These are phyloP conservation scores for Emmelina monodactyla DNA, from an alignment of 2,888 invertebrate genomes.

Conservation along the genomic window DNA sequence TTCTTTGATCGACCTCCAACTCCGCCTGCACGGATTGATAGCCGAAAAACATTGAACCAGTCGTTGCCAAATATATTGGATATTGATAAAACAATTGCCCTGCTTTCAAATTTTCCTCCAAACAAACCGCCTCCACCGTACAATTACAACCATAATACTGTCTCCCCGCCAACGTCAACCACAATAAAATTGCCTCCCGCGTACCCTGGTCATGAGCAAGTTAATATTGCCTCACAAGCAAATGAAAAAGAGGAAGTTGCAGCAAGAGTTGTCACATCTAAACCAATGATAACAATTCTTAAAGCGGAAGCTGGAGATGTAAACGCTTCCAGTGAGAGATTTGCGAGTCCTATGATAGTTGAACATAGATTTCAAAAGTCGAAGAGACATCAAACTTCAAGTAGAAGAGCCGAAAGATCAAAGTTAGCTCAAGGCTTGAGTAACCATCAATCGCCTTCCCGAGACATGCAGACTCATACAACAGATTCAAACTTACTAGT, in stretches of 20 bases:
- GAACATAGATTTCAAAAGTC: slow-evolving; percentile 59
- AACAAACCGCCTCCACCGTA: slow-evolving; percentile 75
- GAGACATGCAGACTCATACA: slow-evolving; percentile 40
- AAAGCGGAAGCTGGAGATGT: slow-evolving; percentile 79
- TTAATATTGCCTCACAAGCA: slow-evolving; percentile 25
- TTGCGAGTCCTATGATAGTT: slow-evolving; percentile 57
- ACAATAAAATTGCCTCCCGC: slow-evolving; percentile 71
- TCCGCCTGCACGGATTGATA: slow-evolving; percentile 75
- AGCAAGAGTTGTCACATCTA: slow-evolving; percentile 78
- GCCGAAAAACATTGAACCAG: slow-evolving; percentile 53
- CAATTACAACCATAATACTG: slow-evolving; percentile 70
- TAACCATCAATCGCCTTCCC: slow-evolving; percentile 51
- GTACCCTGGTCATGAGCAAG: slow-evolving; percentile 58
- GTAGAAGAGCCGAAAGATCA: slow-evolving; percentile 70
- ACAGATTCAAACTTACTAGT: slow-evolving; percentile 61
- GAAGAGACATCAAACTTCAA: slow-evolving; percentile 55
- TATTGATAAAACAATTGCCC: slow-evolving; percentile 29
- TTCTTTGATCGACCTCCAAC: slow-evolving; percentile 70
- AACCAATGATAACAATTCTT: slow-evolving; percentile 78
- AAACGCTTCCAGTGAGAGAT: slow-evolving; percentile 66
- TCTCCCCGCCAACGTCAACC: slow-evolving; percentile 30
- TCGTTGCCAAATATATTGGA: slow-evolving; percentile 57
- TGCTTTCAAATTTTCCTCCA: slow-evolving; percentile 26
- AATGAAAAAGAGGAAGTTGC: slow-evolving; percentile 71
- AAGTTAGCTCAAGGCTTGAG: slow-evolving; percentile 60